Percentiles rank a stretch among this genome's conserved stretches.
Evolutionary conservation across 2,888 invertebrate genomes (phyloP).

Genomic region (Acanthosoma haemorrhoidale): DNA sequence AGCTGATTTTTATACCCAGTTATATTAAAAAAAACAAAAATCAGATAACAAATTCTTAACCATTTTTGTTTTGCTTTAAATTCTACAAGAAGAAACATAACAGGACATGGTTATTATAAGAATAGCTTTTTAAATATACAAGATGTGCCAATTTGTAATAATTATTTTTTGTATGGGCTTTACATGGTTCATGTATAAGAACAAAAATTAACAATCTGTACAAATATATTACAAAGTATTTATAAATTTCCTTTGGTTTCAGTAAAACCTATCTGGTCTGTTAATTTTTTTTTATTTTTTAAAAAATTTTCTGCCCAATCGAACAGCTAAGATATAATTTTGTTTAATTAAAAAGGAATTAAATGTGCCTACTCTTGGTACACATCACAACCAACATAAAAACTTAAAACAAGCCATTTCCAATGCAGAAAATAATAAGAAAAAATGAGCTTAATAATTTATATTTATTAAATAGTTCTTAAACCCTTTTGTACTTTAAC

Average conservation of each 20-base stretch:
- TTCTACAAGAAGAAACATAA: background rate
- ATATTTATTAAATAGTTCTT: slow-evolving; percentile 16
- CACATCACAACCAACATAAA: background rate
- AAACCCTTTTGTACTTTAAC: slow-evolving; percentile 29
- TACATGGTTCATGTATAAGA: background rate
- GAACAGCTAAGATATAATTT: background rate
- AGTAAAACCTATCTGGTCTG: slow-evolving; percentile 25
- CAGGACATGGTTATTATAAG: background rate
- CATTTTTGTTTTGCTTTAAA: background rate
- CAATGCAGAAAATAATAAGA: slow-evolving; percentile 6
- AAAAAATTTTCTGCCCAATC: background rate
- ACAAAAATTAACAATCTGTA: slow-evolving; percentile 21
- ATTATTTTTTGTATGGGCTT: too few species aligned
- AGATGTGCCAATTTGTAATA: too few species aligned
- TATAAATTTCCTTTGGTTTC: slow-evolving; percentile 27
- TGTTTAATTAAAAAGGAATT: background rate
- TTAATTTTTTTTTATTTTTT: background rate
- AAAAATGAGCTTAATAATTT: slow-evolving; percentile 21
- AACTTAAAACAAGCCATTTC: background rate
- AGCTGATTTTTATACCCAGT: too few species aligned
- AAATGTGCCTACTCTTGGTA: background rate
- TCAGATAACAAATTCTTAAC: background rate
- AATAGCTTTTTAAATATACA: too few species aligned
- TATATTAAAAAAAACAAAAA: too few species aligned
- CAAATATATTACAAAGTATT: slow-evolving; percentile 25